Evolutionary conservation across 2,888 invertebrate species (phyloP).

Genomic region (Perdita meconis): DNA sequence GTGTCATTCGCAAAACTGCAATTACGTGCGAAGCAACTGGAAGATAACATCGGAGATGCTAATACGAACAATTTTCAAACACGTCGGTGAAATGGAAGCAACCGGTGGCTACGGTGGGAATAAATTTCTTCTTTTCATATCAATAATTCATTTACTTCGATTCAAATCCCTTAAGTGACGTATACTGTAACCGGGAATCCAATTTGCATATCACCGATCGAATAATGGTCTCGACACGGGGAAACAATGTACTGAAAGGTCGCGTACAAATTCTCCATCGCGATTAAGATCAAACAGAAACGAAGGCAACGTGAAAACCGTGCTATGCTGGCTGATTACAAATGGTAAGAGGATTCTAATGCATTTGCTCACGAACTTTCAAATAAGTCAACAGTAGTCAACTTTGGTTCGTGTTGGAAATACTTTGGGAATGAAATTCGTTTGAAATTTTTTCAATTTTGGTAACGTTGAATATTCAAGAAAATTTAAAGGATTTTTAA

Average conservation of each 20-base stretch:
- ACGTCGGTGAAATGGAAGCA: neutral
- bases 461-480: no score
- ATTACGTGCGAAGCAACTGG: neutral
- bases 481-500: no score
- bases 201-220: slow-evolving; percentile 45
- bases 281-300: slow-evolving; percentile 37
- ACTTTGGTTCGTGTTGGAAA: no score
- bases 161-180: slow-evolving; percentile 11
- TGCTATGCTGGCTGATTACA: neutral
- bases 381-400: no score
- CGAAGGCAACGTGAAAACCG: no score
- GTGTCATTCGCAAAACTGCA: neutral
- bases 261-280: slow-evolving; percentile 38
- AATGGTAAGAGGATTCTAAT: no score
- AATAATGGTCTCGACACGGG: slow-evolving; percentile 30
- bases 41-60: slow-evolving; percentile 1
- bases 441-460: no score
- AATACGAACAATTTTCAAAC: neutral
- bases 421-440: no score
- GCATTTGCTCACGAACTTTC: no score
- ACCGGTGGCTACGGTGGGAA: neutral
- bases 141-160: slow-evolving; percentile 19
- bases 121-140: neutral
- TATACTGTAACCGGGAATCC: slow-evolving; percentile 10
- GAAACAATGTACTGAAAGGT: slow-evolving; percentile 40